Base-by-base conservation (phyloP, 2,888 invertebrate genomes). In the Aquatica leii region DNA sequence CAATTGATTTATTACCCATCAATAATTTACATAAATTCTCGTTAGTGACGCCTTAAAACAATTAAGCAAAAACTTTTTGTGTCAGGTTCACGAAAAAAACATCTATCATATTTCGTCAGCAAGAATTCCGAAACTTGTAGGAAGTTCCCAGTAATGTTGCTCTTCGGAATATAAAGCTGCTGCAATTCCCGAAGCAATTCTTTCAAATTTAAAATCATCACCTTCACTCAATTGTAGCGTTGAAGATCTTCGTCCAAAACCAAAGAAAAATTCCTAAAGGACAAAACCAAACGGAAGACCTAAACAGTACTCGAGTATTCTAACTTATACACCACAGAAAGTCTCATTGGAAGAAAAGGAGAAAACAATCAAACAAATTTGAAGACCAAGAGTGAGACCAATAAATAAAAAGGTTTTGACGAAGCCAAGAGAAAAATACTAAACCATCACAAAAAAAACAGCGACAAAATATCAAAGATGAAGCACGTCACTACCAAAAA, bases 231-330 rank as follows among this genome's bases (percentile, higher is more conserved):
- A 24, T 24, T 41, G 41, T 14, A 14, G 41, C 14, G 41, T 41
- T 41, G 41, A 41, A 41, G 41, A 41, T 8, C 41, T 41, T 8
- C 41, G 8, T 41, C 41, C 41, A 41, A 41, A 41, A 14, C 41
- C 14, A 12, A 41, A 41, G 15, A 11, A 41, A 41, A 41, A 11
- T 41, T 1, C 12, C 2, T 14, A 41, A 14, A 14, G 8, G 3
- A 14, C 41, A 12, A 41, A 41, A 15, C 14, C 41, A 15, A 41
- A 12, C 2, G 6, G 41, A 14, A 12, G 41, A 41, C 41, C 41
- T 41, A 41, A 41, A 41, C 41, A 41, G 14, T 14, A 41, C 14
- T 41, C 41, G 14, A 41, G 2, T 12, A 41, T 41, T 41, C 2
- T 41, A 14, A 14, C 41, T 15, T 8, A 2, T 12, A 37, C 37